Conservation (phyloP, 2,888 invertebrate species). For the Acleris sparsana region DNA sequence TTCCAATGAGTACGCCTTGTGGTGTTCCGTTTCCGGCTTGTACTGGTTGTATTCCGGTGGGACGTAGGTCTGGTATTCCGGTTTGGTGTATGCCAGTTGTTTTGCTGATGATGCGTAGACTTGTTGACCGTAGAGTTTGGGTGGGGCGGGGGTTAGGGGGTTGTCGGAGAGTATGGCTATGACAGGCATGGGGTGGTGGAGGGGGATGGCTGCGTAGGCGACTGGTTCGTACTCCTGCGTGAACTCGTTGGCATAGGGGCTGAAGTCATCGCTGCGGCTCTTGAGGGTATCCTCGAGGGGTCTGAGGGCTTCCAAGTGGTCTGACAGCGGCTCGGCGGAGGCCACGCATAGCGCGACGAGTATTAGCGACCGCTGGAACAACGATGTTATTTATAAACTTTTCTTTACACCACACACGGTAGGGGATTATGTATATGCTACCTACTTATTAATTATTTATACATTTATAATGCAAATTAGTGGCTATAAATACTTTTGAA, state of each 20-base stretch:
- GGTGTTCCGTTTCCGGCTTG: slow-evolving; percentile 5
- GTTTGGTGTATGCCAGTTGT: slow-evolving; percentile 31
- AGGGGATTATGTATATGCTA: too few species aligned
- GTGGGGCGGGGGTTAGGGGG: slow-evolving; percentile 42
- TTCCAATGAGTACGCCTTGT: slow-evolving; percentile 3
- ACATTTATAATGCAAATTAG: too few species aligned
- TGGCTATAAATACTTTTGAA: too few species aligned
- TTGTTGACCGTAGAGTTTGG: slow-evolving; percentile 28
- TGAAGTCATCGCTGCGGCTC: slow-evolving; percentile 51
- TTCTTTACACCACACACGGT: too few species aligned
- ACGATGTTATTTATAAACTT: neutral
- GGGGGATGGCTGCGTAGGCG: slow-evolving; percentile 65
- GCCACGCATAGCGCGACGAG: slow-evolving; percentile 24
- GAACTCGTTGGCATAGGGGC: slow-evolving; percentile 53
- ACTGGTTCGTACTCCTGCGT: slow-evolving; percentile 59
- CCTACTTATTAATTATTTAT: too few species aligned
- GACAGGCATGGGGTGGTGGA: slow-evolving; percentile 65
- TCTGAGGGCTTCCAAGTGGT: slow-evolving; percentile 50
- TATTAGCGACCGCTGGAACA: slow-evolving; percentile 28
- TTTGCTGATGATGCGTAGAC: slow-evolving; percentile 25
- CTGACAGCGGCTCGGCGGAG: slow-evolving; percentile 43
- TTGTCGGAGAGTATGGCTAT: slow-evolving; percentile 57
- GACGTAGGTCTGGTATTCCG: slow-evolving; percentile 25
- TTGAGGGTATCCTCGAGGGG: slow-evolving; percentile 47
- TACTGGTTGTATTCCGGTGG: slow-evolving; percentile 13